Conservation (phyloP, 2,113 vertebrate genomes). For the Vireo altiloquus region DNA sequence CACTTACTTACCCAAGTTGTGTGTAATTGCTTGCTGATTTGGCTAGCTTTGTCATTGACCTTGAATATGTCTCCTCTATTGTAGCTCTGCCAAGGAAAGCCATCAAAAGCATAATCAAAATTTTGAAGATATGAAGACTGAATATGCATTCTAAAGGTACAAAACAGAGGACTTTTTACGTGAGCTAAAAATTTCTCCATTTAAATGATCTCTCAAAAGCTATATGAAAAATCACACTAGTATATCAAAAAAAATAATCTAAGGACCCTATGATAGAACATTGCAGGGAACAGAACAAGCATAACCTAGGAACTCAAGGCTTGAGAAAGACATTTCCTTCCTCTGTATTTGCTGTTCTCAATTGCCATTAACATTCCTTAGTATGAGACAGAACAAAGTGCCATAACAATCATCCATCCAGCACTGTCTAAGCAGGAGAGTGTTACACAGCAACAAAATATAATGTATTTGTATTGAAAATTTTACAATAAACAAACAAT, state of each 20-base stretch:
- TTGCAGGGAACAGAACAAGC: background rate
- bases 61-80: constrained; percentile 93
- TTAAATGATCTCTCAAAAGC: background rate
- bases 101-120: background rate
- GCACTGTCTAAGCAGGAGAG: background rate
- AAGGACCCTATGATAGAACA: background rate
- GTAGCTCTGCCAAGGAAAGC: constrained; percentile 79
- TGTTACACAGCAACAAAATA: background rate
- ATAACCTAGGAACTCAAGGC: background rate
- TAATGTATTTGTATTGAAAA: background rate
- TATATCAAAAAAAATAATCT: background rate
- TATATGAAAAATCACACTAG: background rate
- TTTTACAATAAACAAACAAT: background rate
- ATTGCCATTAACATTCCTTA: background rate
- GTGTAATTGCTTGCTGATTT: constrained; percentile 95
- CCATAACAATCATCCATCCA: background rate
- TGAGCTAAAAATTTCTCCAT: background rate
- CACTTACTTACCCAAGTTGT: constrained; percentile 89
- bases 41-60: constrained; percentile 95
- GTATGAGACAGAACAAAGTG: background rate
- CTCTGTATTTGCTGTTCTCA: background rate
- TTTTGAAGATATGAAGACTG: background rate
- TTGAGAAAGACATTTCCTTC: background rate
- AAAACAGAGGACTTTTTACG: background rate
- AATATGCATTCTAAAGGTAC: background rate